Percentiles rank a stretch among this genome's conserved stretches.
Conservation (phyloP, 2,888 invertebrate genomes). For the Oscheius onirici region DNA sequence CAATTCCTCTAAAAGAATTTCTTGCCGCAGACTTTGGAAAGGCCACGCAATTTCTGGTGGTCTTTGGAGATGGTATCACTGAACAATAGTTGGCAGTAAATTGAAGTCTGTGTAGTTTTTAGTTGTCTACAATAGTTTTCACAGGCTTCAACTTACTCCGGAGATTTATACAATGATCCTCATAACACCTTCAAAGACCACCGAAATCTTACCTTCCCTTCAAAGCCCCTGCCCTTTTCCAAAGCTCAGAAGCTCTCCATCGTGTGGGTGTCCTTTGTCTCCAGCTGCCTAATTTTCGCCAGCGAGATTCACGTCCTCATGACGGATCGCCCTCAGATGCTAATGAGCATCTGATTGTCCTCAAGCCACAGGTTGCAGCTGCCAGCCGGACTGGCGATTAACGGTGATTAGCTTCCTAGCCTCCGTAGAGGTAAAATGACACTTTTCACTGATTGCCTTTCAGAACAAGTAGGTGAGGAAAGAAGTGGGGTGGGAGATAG, state of each 20-base stretch:
- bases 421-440: not conserved
- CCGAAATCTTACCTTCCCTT: not conserved
- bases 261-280: slow-evolving; percentile 30
- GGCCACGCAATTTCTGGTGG: too few species aligned
- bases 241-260: not conserved
- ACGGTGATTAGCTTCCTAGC: not conserved
- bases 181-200: too few species aligned
- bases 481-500: not conserved
- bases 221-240: not conserved
- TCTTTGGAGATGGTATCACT: too few species aligned
- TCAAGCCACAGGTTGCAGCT: slow-evolving; percentile 28
- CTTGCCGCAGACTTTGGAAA: too few species aligned
- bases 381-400: slow-evolving; percentile 12
- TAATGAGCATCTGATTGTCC: slow-evolving; percentile 30
- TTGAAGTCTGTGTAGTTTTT: too few species aligned
- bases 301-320: slow-evolving; percentile 4
- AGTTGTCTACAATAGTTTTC: too few species aligned
- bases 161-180: too few species aligned
- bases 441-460: not conserved
- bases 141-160: too few species aligned
- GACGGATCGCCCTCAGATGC: slow-evolving; percentile 22
- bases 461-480: not conserved
- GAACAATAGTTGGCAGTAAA: too few species aligned
- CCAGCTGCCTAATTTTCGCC: slow-evolving; percentile 28
- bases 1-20: too few species aligned